Evolutionary conservation across 2,113 vertebrate genomes (phyloP), one percentile per base, ranked within the genome.

Genomic region (Tretioscincus oriximinensis): DNA sequence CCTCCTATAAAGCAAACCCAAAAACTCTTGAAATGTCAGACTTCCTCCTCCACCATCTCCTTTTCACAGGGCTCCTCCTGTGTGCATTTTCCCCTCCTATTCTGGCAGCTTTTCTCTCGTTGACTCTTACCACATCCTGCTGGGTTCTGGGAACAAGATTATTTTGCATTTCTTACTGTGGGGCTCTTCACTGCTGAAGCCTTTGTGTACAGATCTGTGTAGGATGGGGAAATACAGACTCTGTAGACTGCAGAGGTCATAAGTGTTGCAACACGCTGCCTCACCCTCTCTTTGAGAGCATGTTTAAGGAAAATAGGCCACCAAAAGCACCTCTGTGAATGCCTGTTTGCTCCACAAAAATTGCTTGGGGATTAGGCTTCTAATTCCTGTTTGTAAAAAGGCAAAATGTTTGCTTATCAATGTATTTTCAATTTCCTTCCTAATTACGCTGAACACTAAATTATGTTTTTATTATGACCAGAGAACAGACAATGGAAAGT

Each of bases 21-120:
- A 47, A 81, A 54, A 49, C 1, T 72, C 65, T 89, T 75, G 14
- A 66, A 76, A 81, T 89, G 94, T 88, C 47, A 35, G 77, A 90
- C 91, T 79, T 88, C n/a, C 84, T 77, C 76, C 73, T 86, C 76
- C 73, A 86, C 49, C 86, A 88, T 84, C 41, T 47, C 51, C 47
- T 80, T 45, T 45, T 9, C 9, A 21, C 12, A 2, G n/a, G 24
- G 28, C 10, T 86, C 74, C 12, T 45, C 9, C 61, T 77, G 71
- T 77, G 0, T 84, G 58, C 58, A 87, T 22, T 70, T 84, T 71
- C 84, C 29, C 14, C 20, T 63, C 31, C 10, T 24, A 73, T 82
- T 83, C 69, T 77, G 35, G 29, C 22, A 49, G 65, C n/a, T 71
- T 87, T 22, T 41, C 4, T 69, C 66, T 26, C 54, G 76, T 76